A percentile compares a stretch with the other conserved stretches of the same genome.
Evolutionary conservation across 1,140 invertebrate genomes (phyloP).

Genomic region (Meteorus sp.): DNA sequence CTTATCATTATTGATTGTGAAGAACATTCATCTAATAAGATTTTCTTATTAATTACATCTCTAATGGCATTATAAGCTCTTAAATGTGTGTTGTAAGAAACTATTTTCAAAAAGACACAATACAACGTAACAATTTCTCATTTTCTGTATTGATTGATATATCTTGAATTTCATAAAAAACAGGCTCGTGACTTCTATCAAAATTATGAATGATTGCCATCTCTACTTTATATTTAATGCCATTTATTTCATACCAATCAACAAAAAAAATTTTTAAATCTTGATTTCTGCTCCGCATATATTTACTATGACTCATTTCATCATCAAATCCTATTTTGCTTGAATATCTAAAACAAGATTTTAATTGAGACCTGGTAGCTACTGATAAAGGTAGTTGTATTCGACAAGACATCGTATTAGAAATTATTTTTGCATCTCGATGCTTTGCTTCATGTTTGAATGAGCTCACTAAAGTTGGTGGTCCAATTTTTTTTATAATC

Average conservation of each 20-base stretch:
- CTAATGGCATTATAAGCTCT: neutral
- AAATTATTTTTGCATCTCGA: neutral
- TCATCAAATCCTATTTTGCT: neutral
- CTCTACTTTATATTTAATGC: neutral
- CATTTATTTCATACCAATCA: no score
- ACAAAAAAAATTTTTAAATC: no score
- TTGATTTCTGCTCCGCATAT: no score
- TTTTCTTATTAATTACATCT: neutral
- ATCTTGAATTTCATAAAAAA: neutral
- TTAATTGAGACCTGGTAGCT: neutral
- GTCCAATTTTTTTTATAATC: slow-evolving; percentile 11
- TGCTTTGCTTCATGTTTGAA: slow-evolving; percentile 10
- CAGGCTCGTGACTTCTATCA: neutral
- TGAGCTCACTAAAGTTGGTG: neutral
- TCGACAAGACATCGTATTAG: neutral
- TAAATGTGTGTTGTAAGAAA: neutral
- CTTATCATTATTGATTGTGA: no score
- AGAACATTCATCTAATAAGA: neutral
- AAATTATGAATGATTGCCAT: neutral
- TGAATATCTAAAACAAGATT: slow-evolving; percentile 1
- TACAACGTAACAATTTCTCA: neutral
- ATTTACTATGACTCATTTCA: no score
- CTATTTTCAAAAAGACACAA: neutral
- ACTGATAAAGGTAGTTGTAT: neutral
- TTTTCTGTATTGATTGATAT: neutral